phyloP scores from a whole-genome alignment of 2,113 vertebrate species.

The Xiphorhynchus elegans region DNA sequence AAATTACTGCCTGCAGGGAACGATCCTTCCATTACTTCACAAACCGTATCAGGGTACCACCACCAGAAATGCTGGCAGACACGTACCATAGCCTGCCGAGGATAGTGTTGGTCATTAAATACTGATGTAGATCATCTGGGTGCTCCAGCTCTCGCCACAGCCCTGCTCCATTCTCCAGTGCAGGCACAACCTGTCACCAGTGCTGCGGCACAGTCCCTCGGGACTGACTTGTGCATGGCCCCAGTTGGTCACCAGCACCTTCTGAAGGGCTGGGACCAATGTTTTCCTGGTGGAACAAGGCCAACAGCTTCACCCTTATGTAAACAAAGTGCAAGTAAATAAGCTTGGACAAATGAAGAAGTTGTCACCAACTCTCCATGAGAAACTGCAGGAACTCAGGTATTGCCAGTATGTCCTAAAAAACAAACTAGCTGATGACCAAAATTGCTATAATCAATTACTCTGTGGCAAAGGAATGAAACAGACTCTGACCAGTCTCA shows the following conservation, averaged over 20 bases:
- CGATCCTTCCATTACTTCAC: neutral
- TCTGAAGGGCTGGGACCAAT: neutral
- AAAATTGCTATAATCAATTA: neutral
- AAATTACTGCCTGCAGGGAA: neutral
- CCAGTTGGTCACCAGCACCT: neutral
- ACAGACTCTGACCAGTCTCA: neutral
- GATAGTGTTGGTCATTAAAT: neutral
- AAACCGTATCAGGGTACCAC: neutral
- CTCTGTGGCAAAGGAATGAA: neutral
- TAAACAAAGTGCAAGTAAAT: neutral
- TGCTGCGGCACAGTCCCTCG: neutral
- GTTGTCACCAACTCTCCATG: neutral
- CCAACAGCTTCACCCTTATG: neutral
- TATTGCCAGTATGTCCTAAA: neutral
- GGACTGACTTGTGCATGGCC: accelerated
- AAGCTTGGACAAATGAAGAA: neutral
- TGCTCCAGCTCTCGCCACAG: accelerated
- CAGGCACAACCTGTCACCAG: neutral
- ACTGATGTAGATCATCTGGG: neutral
- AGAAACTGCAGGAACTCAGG: neutral
- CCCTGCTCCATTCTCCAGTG: neutral
- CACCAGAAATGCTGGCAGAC: neutral
- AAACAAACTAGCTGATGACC: neutral
- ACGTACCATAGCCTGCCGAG: neutral
- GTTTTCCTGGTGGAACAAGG: neutral